These are phyloP conservation scores for Ancistrus triradiatus DNA, from an alignment of 2,113 vertebrate genomes.

Conservation along the genomic window DNA sequence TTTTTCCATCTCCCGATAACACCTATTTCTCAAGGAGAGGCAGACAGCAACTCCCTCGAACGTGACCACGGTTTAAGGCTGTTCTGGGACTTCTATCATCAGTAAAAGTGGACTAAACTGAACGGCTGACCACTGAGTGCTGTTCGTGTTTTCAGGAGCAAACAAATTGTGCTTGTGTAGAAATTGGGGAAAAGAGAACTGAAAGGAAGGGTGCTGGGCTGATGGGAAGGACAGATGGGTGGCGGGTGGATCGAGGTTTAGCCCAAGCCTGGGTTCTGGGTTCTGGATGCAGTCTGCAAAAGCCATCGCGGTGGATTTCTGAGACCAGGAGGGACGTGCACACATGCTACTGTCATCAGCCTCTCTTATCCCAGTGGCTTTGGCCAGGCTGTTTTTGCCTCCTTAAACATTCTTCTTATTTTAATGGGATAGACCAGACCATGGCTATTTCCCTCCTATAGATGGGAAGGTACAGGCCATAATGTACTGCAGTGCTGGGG, in stretches of 20 bases:
- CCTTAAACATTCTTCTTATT: conserved; percentile 44
- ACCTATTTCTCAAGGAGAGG: no score
- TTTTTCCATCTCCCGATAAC: no score
- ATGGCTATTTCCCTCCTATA: conserved; percentile 17
- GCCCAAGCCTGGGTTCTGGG: conserved; percentile 28
- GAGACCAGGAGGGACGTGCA: conserved; percentile 31
- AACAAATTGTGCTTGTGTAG: background rate
- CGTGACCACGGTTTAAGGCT: no score
- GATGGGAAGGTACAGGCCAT: conserved; percentile 11
- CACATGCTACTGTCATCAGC: conserved; percentile 52
- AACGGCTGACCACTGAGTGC: background rate
- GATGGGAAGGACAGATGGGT: conserved; percentile 37
- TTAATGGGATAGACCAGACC: conserved; percentile 40
- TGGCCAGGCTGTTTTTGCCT: conserved; percentile 36
- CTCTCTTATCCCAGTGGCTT: conserved; percentile 33
- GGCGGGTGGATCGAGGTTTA: conserved; percentile 31
- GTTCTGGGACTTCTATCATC: background rate
- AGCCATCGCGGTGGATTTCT: conserved; percentile 39
- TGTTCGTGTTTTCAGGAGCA: background rate
- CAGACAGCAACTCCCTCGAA: no score
- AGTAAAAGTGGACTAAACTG: background rate
- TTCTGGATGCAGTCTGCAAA: conserved; percentile 39
- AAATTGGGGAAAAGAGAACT: conserved; percentile 11
- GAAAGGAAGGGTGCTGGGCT: conserved; percentile 1
- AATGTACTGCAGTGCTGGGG: conserved; percentile 3